These are phyloP conservation scores for Cotesia chilonis DNA, from an alignment of 1,140 invertebrate species.

Conservation along the genomic window DNA sequence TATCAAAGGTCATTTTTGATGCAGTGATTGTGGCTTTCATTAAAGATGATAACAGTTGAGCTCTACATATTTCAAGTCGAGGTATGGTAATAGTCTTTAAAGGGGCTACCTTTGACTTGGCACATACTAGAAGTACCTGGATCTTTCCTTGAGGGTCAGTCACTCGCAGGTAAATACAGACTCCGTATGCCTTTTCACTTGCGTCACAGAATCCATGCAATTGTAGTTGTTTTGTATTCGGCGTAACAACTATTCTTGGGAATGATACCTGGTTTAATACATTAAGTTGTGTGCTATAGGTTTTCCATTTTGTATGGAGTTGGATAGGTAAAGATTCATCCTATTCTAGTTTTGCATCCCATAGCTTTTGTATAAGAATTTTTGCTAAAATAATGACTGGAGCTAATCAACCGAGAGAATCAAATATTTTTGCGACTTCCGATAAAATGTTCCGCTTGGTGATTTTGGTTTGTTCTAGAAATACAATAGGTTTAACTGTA, in stretches of 20 bases:
- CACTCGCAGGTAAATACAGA: constrained; percentile 46
- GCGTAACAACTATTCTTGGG: constrained; percentile 33
- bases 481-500: constrained; percentile 8
- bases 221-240: constrained; percentile 35
- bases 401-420: constrained; percentile 49
- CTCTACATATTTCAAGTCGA: constrained; percentile 52
- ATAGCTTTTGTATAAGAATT: constrained; percentile 60
- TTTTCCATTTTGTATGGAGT: constrained; percentile 41
- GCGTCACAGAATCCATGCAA: constrained; percentile 54
- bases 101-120: constrained; percentile 56
- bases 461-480: neutral
- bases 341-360: constrained; percentile 56
- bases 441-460: constrained; percentile 33
- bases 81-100: constrained; percentile 47
- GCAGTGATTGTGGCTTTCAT: neutral
- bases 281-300: constrained; percentile 31
- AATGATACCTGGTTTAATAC: constrained; percentile 38
- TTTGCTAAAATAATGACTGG: constrained; percentile 51
- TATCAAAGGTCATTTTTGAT: neutral
- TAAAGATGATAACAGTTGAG: constrained; percentile 1
- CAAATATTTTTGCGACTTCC: constrained; percentile 51
- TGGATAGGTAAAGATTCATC: constrained; percentile 53
- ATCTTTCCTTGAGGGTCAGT: constrained; percentile 31
- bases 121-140: constrained; percentile 43
- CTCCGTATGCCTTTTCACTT: constrained; percentile 46